These are phyloP conservation scores for Samia ricini DNA, from an alignment of 1,140 invertebrate genomes.

Conservation along the genomic window DNA sequence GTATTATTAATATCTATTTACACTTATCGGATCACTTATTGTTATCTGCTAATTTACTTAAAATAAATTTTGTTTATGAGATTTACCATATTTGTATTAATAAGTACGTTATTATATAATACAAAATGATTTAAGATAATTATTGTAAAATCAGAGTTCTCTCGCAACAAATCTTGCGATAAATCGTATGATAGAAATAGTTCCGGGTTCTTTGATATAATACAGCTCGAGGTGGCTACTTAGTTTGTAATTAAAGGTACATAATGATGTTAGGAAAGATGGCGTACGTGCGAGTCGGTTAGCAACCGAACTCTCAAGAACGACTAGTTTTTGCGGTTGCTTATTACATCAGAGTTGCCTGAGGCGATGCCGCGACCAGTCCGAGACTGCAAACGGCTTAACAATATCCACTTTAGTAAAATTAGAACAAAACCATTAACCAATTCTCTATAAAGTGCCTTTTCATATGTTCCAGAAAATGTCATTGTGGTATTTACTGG, in stretches of 20 bases:
- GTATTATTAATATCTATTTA: background rate
- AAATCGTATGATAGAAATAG: background rate
- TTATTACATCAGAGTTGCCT: conserved; percentile 36
- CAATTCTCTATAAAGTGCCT: too few species aligned
- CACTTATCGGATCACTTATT: too few species aligned
- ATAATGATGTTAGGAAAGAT: conserved; percentile 2
- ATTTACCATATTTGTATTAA: too few species aligned
- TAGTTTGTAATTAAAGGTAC: conserved; percentile 1
- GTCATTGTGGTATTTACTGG: too few species aligned
- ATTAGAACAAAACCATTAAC: background rate
- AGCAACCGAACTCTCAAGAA: conserved; percentile 29
- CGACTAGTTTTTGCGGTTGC: conserved; percentile 38
- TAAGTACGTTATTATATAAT: too few species aligned
- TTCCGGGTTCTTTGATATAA: conserved; percentile 1
- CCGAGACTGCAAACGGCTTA: background rate
- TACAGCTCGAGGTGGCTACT: background rate
- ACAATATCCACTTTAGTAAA: background rate
- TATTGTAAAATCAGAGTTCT: background rate
- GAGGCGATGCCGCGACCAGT: conserved; percentile 8
- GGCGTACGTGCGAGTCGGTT: conserved; percentile 12
- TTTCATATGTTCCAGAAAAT: too few species aligned
- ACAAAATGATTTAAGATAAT: too few species aligned
- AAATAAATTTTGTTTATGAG: too few species aligned
- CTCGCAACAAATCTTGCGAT: background rate
- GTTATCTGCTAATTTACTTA: too few species aligned